Conservation (phyloP, 1,140 invertebrate genomes). For the Cecropterus lyciades region DNA sequence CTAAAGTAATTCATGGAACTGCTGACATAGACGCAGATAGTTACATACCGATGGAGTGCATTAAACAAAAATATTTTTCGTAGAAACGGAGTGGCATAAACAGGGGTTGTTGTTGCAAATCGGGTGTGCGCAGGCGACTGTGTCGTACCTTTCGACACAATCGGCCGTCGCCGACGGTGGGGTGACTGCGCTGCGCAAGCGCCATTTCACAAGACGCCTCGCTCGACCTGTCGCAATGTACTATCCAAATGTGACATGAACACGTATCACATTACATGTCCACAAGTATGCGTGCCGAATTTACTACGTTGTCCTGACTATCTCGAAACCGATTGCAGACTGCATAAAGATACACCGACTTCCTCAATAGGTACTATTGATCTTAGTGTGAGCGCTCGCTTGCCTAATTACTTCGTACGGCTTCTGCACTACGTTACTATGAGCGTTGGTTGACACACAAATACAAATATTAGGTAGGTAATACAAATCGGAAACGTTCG, state of each 20-base stretch:
- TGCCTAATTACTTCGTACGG: slow-evolving; percentile 8
- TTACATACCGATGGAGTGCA: not conserved
- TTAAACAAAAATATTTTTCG: not conserved
- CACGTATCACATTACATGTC: slow-evolving; percentile 77
- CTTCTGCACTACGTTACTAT: not conserved
- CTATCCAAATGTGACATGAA: slow-evolving; percentile 83
- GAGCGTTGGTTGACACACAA: too few species aligned
- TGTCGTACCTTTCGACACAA: slow-evolving; percentile 73
- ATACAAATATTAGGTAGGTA: too few species aligned
- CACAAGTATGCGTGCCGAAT: slow-evolving; percentile 58
- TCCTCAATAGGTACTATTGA: too few species aligned
- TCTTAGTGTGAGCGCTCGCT: not conserved
- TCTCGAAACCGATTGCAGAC: slow-evolving; percentile 16
- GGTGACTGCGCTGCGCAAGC: slow-evolving; percentile 77
- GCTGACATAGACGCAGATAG: not conserved
- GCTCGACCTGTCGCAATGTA: slow-evolving; percentile 80
- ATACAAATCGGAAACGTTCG: too few species aligned
- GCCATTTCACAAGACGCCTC: slow-evolving; percentile 80
- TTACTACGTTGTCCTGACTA: slow-evolving; percentile 40
- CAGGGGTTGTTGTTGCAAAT: slow-evolving; percentile 51
- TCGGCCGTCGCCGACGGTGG: slow-evolving; percentile 63
- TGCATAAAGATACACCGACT: slow-evolving; percentile 11
- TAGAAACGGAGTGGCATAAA: not conserved
- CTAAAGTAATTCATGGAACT: not conserved
- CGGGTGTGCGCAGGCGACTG: slow-evolving; percentile 62